Base-by-base conservation (phyloP, 2,888 invertebrate genomes). In the Xylocampa areola region DNA sequence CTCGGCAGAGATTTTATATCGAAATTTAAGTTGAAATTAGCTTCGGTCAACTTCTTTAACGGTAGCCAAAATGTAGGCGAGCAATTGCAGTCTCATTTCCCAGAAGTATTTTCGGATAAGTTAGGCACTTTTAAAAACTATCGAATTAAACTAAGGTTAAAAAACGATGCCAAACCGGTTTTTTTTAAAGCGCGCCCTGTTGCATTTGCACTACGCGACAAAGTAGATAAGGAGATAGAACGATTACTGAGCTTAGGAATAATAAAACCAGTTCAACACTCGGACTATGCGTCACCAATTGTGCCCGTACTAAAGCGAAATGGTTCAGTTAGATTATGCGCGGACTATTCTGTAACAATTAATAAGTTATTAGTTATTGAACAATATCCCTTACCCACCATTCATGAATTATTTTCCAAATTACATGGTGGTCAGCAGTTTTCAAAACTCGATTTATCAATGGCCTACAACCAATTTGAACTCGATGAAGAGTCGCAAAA, bases 181-280 rank as follows among this genome's bases (percentile, higher is more conserved):
- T 75, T 70, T 53, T 37, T 49, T 1, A 70, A 59, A 45, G 55
- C 70, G 0, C 52, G 75, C 0, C 60, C 70, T 0, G 36, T 73
- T 2, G 54, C 73, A 1, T 76, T 65, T 19, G 73, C 73, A 0
- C 37, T 76, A 7, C 50, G 37, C 21, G 57, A 54, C 5, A 70
- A 67, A 33, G 45, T 67, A 1, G 47, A 59, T 23, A 44, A 47
- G 8, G 76, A 74, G 36, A 27, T 76, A 4, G 65, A 72, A 6
- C 53, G 60, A 2, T 47, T 76, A 16, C 37, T 72, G 0, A 2
- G n/a, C 0, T 32, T 64, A 40, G 73, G 65, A 5, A 54, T 74
- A 2, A 47, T 76, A n/a, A 39, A 61, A 39, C 70, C 63, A 5
- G 61, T 72, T 1, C 50, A 62, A 0, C 23, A 64, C 10, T 57